Percentiles rank a stretch among this genome's conserved stretches.
Evolutionary conservation across 2,888 invertebrate genomes (phyloP).

Genomic region (Hanleya hanleyi): DNA sequence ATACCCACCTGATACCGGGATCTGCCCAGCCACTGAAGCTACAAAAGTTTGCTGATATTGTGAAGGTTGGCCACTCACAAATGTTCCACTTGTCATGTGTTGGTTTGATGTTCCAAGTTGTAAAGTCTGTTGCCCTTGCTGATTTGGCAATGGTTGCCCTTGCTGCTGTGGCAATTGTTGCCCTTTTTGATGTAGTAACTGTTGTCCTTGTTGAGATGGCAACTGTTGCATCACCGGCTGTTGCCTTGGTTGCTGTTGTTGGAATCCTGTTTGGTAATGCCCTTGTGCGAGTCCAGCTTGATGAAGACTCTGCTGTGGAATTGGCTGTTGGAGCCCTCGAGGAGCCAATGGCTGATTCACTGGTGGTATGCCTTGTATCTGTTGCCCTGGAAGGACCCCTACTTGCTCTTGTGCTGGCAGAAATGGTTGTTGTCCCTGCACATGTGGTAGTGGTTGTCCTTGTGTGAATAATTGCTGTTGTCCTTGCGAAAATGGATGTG

Average conservation of each 20-base stretch:
- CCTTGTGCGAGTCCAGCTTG: too few species aligned
- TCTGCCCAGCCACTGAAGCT: too few species aligned
- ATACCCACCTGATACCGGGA: too few species aligned
- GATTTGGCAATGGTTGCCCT: background rate
- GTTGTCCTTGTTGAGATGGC: constrained; percentile 7
- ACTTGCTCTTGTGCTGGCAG: constrained; percentile 25
- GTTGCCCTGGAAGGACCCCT: constrained; percentile 79
- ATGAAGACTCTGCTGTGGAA: constrained; percentile 20
- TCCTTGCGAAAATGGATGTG: constrained; percentile 12
- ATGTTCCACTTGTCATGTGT: too few species aligned
- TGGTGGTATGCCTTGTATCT: constrained; percentile 78
- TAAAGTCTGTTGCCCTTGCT: background rate
- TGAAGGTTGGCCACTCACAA: too few species aligned
- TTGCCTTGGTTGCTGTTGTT: constrained; percentile 21
- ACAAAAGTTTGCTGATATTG: too few species aligned
- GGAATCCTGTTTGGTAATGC: constrained; percentile 33
- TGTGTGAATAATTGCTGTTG: constrained; percentile 18
- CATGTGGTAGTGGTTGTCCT: constrained; percentile 25
- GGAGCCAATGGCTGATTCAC: constrained; percentile 20
- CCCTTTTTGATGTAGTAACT: background rate
- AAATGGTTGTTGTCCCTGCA: constrained; percentile 20
- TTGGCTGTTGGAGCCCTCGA: constrained; percentile 24
- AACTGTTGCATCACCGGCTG: constrained; percentile 21
- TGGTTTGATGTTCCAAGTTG: too few species aligned
- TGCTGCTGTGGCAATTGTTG: constrained; percentile 24